Base-by-base conservation (phyloP, 2,888 invertebrate genomes). In the Dryocosmus kuriphilus region DNA sequence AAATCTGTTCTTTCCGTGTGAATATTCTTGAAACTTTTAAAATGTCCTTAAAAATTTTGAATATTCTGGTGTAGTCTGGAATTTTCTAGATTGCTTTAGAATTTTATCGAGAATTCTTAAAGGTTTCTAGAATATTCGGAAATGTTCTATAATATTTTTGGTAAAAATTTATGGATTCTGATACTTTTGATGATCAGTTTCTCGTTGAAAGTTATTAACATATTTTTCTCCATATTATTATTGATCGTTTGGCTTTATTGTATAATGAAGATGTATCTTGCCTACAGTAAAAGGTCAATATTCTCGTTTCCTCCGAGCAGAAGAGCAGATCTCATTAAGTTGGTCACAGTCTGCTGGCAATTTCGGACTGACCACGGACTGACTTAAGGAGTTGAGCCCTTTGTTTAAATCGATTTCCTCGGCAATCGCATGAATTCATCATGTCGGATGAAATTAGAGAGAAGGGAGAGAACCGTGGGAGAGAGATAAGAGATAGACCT, bases 401-500 rank as follows among this genome's bases (percentile, higher is more conserved):
- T 67, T 67, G 46, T 71, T 51, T 32, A 51, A 71, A 71, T 71
- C 46, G 71, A 46, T 57, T 74, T 46, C 71, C 75, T 24, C 60
- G n/a, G 19, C 60, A 32, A 61, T 61, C 41, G 75, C 14, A 75
- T 57, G 32, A 57, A 61, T 75, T 61, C 75, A 62, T 61, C 41
- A 75, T n/a, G 62, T 46, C 30, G 51, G 19, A 51, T 71, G 71
- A 71, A 71, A 71, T 71, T 71, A 71, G 75, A 61, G 61, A 30
- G 41, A 75, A 57, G 30, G 71, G 32, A 32, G 30, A 38, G 35
- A 38, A 57, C 22, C 16, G 32, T 27, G 41, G 63, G 62, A 67
- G 32, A 32, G 76, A 60, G 51, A 46, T 24, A 24, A 22, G 76
- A 67, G 51, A 67, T 24, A 24, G 27, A 27, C 19, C 19, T 67